These are phyloP conservation scores for Turnix velox DNA, from an alignment of 2,113 vertebrate species.

Conservation along the genomic window DNA sequence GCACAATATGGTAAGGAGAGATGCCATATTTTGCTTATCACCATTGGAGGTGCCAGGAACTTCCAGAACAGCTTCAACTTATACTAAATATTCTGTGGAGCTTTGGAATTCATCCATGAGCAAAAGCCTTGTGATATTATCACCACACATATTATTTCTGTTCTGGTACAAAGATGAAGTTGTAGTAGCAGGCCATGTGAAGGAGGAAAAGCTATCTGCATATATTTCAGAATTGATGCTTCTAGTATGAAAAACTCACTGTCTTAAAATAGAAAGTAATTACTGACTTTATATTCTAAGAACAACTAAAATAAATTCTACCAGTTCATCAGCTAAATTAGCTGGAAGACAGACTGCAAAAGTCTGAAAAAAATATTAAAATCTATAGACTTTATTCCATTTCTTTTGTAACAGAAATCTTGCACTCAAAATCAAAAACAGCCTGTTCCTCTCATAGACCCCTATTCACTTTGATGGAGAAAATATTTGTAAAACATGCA, in stretches of 20 bases:
- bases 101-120: conserved; percentile 21
- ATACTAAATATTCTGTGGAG: conserved; percentile 10
- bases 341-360: not conserved
- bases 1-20: conserved; percentile 14
- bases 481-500: not conserved
- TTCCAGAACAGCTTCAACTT: conserved; percentile 30
- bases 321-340: not conserved
- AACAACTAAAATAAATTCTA: not conserved
- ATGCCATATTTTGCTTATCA: conserved; percentile 38
- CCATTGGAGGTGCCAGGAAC: not conserved
- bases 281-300: not conserved
- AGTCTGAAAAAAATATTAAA: not conserved
- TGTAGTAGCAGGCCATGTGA: not conserved
- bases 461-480: not conserved
- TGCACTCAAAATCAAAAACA: not conserved
- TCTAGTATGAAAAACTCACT: not conserved
- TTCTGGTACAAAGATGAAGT: not conserved
- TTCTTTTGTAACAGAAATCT: not conserved
- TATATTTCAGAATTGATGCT: not conserved
- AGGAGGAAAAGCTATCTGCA: not conserved
- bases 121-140: conserved; percentile 14
- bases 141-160: not conserved
- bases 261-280: not conserved
- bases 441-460: not conserved
- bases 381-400: not conserved